Conservation (phyloP, 2,888 invertebrate species). For the Carabus problematicus region DNA sequence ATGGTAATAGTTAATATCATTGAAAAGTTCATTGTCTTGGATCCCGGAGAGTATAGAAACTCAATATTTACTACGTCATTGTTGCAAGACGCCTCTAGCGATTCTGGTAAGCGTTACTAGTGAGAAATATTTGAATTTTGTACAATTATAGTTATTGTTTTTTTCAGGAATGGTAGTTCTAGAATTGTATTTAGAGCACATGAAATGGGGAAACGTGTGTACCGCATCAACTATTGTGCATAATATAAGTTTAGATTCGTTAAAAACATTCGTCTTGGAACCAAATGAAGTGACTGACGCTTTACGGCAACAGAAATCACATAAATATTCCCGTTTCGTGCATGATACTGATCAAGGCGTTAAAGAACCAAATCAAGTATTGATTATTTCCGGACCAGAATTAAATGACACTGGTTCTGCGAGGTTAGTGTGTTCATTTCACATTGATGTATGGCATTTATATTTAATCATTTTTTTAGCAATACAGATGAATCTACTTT, state of each 20-base stretch:
- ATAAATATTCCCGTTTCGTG: too few relatives aligned
- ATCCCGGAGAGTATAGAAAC: conserved; percentile 51
- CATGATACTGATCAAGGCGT: conserved; percentile 3
- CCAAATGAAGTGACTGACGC: conserved; percentile 41
- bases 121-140: conserved; percentile 12
- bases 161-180: conserved; percentile 67
- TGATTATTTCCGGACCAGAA: conserved; percentile 66
- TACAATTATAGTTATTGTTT: conserved; percentile 36
- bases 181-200: conserved; percentile 67
- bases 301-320: too few relatives aligned
- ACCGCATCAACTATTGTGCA: conserved; percentile 57
- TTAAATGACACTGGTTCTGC: conserved; percentile 44
- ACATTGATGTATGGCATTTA: not conserved
- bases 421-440: not conserved
- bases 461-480: not conserved
- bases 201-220: conserved; percentile 56
- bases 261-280: conserved; percentile 64
- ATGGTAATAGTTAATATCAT: conserved; percentile 64
- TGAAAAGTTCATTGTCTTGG: conserved; percentile 52
- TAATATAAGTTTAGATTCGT: conserved; percentile 56
- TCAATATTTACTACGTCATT: conserved; percentile 54
- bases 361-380: conserved; percentile 61
- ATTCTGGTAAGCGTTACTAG: conserved; percentile 51
- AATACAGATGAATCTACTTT: conserved; percentile 3
- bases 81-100: conserved; percentile 55